Base-by-base conservation (phyloP, 2,888 invertebrate genomes). In the Gastrophysa polygoni region DNA sequence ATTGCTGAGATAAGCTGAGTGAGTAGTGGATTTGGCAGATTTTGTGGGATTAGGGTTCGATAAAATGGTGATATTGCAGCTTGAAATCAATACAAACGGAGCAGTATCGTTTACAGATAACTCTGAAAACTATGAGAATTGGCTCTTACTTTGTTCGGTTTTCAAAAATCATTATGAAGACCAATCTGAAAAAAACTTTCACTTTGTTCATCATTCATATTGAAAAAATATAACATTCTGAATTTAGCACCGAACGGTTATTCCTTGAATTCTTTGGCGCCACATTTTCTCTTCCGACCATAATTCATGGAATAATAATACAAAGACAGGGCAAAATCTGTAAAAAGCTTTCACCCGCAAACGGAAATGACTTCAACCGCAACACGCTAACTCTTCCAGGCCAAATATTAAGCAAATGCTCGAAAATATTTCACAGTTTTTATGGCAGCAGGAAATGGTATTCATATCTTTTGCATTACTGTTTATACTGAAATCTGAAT, bases 391-490 rank as follows among this genome's bases (percentile, higher is more conserved):
- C 51, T 51, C 59, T 59, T 43, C 20, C 49, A 21, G 29, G 46
- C 61, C 60, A 46, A 63, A 61, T 61, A 67, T 69, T 69, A 69
- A 68, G 70, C 69, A 59, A 68, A 65, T 63, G 65, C 61, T 59
- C 17, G 60, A 54, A 63, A 69, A 71, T 69, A 71, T 68, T 69
- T 67, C 60, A 67, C 63, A 46, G 57, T 60, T 68, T 68, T 69
- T 68, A 67, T 68, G 68, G 67, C 65, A 64, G 62, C 71, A 68
- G 70, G 69, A 71, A 71, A 69, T 71, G 61, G 64, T 57, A 66
- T 69, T 71, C 71, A 68, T 70, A 70, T 67, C 68, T 67, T 61
- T 47, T 57, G 44, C 46, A 44, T 56, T 2, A 38, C n/a, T 64
- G 49, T 62, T 67, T 67, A 64, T 52, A 55, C 44, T 32, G 43